These are phyloP conservation scores for Anas bernieri DNA, from an alignment of 2,797 vertebrate genomes.

Conservation along the genomic window DNA sequence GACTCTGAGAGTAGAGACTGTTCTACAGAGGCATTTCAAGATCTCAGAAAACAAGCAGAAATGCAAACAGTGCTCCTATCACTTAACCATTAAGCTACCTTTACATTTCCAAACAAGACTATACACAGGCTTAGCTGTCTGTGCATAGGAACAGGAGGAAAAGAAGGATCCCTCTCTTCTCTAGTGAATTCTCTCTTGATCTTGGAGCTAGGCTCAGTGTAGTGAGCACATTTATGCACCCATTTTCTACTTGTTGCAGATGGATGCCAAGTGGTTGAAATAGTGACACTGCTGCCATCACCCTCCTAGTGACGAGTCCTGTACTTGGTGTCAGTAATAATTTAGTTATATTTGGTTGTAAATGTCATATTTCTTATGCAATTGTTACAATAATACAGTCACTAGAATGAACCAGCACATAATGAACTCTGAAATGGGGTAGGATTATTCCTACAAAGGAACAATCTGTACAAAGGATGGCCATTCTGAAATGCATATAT, in stretches of 20 bases:
- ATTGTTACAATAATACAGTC: not conserved
- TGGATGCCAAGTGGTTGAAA: not conserved
- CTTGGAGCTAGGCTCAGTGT: not conserved
- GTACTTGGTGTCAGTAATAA: not conserved
- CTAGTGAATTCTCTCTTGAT: not conserved
- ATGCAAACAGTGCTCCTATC: not conserved
- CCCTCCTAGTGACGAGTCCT: not conserved
- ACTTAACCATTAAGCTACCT: not conserved
- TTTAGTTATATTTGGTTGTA: not conserved
- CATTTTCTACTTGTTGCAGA: not conserved
- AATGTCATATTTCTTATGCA: not conserved
- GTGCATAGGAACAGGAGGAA: not conserved
- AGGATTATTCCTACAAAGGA: not conserved
- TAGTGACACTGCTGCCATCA: not conserved
- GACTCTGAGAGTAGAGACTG: not conserved
- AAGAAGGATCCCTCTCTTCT: not conserved
- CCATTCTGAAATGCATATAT: not conserved
- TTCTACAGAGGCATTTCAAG: conserved; percentile 8
- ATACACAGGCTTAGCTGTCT: not conserved
- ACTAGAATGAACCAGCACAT: not conserved
- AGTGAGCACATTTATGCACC: not conserved
- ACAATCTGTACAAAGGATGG: not conserved
- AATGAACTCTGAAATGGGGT: not conserved
- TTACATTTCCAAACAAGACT: not conserved
- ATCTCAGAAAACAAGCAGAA: conserved; percentile 23